phyloP scores from a whole-genome alignment of 2,888 invertebrate species.

The Oscheius onirici region DNA sequence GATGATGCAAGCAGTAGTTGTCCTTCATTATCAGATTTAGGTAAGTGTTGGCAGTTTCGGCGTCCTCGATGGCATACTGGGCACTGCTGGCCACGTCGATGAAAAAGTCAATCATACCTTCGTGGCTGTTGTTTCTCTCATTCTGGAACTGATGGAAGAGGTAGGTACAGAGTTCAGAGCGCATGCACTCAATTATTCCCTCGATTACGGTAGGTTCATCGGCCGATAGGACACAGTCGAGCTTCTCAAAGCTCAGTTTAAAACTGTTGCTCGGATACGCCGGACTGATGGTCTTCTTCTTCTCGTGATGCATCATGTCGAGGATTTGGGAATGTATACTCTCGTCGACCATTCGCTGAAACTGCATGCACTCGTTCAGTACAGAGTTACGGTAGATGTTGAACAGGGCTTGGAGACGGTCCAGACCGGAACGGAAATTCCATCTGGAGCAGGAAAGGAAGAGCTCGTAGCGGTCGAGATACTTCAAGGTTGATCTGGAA shows the following conservation, averaged over 20 bases:
- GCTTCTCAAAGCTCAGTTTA: slow-evolving; percentile 13
- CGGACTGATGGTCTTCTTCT: slow-evolving; percentile 23
- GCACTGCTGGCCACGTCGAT: slow-evolving; percentile 20
- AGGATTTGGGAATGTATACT: neutral
- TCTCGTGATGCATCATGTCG: slow-evolving; percentile 20
- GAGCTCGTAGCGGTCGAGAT: slow-evolving; percentile 18
- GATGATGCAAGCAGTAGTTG: slow-evolving; percentile 9
- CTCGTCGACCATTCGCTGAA: slow-evolving; percentile 23
- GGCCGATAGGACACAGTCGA: slow-evolving; percentile 15
- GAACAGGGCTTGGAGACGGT: slow-evolving; percentile 20
- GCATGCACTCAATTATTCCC: slow-evolving; percentile 22
- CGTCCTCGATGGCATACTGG: slow-evolving; percentile 26
- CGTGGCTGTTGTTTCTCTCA: neutral
- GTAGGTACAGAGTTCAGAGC: slow-evolving; percentile 18
- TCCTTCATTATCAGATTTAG: slow-evolving; percentile 11
- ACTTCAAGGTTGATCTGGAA: neutral
- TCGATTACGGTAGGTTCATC: slow-evolving; percentile 19
- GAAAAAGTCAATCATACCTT: slow-evolving; percentile 16
- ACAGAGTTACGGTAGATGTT: slow-evolving; percentile 24
- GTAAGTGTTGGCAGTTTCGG: slow-evolving; percentile 12
- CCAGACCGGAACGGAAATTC: slow-evolving; percentile 1
- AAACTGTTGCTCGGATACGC: slow-evolving; percentile 10
- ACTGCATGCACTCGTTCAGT: slow-evolving; percentile 20
- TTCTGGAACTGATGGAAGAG: slow-evolving; percentile 11
- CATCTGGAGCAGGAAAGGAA: neutral